phyloP scores from a whole-genome alignment of 2,113 vertebrate species.

The Anoura caudifer region DNA sequence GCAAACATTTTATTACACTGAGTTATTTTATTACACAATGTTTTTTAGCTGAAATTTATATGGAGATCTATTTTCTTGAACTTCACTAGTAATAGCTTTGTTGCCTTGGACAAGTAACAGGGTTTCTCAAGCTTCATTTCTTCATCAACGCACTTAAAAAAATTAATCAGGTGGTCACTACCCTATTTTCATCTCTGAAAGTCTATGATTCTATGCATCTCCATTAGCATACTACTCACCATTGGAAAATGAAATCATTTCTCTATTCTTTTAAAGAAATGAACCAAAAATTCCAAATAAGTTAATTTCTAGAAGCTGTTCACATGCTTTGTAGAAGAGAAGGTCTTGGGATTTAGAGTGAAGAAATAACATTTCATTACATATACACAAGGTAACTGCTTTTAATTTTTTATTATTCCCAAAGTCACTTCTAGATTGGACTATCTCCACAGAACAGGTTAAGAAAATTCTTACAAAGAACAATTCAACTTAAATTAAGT shows the following conservation, averaged over 20 bases:
- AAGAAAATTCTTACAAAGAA: neutral
- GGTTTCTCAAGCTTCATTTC: slow-evolving; percentile 30
- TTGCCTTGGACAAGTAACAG: slow-evolving; percentile 6
- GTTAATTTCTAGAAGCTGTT: neutral
- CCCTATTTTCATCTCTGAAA: slow-evolving; percentile 31
- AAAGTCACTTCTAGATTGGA: neutral
- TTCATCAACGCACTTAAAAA: slow-evolving; percentile 48
- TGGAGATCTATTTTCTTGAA: slow-evolving; percentile 1
- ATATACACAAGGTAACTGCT: neutral
- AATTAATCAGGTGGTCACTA: slow-evolving; percentile 36
- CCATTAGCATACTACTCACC: slow-evolving; percentile 29
- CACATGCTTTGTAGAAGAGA: neutral
- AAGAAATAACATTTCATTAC: neutral
- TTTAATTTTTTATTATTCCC: neutral
- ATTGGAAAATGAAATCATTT: neutral
- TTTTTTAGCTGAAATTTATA: slow-evolving; percentile 30
- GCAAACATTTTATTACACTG: neutral
- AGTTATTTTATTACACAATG: neutral
- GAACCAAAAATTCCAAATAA: neutral
- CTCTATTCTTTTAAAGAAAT: neutral
- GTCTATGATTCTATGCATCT: neutral
- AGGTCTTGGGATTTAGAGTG: neutral
- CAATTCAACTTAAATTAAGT: neutral
- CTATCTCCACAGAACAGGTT: neutral
- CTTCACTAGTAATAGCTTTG: neutral